phyloP scores from a whole-genome alignment of 1,140 invertebrate genomes.

The Brachionus asplanchnoidis region DNA sequence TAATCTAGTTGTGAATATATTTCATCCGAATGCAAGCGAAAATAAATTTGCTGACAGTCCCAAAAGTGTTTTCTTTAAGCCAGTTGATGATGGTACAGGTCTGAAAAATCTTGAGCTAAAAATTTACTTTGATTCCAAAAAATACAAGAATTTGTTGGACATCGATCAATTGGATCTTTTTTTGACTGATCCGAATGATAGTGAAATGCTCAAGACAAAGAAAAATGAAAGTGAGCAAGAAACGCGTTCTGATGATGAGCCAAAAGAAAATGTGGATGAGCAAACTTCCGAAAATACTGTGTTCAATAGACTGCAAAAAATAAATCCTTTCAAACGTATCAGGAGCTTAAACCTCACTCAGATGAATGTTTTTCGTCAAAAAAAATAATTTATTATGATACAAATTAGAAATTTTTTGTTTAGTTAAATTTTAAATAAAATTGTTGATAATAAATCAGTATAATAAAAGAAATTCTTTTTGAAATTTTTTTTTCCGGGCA shows the following conservation, averaged over 20 bases:
- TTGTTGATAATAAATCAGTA: no score
- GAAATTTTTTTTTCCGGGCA: no score
- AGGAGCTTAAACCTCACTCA: not conserved
- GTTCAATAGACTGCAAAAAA: not conserved
- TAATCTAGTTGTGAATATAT: not conserved
- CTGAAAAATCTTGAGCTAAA: not conserved
- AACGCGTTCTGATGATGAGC: not conserved
- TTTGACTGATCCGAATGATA: not conserved
- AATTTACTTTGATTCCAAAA: not conserved
- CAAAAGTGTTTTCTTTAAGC: not conserved
- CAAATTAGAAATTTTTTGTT: not conserved
- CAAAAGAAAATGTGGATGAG: not conserved
- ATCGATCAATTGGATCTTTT: conserved; percentile 11
- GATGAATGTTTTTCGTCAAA: not conserved
- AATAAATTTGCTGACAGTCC: not conserved
- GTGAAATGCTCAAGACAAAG: not conserved
- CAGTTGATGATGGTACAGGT: not conserved
- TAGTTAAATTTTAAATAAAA: no score
- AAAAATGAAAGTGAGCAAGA: not conserved
- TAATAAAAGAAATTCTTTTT: no score
- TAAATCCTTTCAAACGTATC: not conserved
- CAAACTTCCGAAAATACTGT: not conserved
- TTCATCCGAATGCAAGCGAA: not conserved
- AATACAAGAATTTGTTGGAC: not conserved
- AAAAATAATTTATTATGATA: not conserved